phyloP scores from a whole-genome alignment of 2,888 invertebrate species.

The Scaptomyza cyrtandrae region DNA sequence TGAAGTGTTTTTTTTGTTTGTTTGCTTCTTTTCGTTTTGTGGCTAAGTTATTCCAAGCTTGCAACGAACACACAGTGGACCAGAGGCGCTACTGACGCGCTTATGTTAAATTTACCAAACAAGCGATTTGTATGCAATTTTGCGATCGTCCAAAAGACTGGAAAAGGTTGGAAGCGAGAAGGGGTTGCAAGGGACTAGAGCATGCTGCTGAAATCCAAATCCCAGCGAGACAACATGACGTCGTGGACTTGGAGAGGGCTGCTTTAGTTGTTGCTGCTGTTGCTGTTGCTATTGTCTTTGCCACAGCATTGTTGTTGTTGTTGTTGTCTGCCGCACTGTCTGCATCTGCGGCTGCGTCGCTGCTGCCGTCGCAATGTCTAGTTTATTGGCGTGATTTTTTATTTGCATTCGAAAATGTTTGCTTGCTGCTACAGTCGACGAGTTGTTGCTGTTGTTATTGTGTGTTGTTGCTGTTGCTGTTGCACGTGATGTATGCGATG shows the following conservation, averaged over 20 bases:
- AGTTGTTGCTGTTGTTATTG: slow-evolving; percentile 24
- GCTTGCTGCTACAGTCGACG: slow-evolving; percentile 28
- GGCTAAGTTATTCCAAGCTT: slow-evolving; percentile 73
- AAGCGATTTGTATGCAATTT: slow-evolving; percentile 82
- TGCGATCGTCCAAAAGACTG: slow-evolving; percentile 37
- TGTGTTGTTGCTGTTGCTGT: slow-evolving; percentile 32
- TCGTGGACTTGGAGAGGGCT: slow-evolving; percentile 61
- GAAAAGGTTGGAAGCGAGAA: neutral
- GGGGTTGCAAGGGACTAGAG: neutral
- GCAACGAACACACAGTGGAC: slow-evolving; percentile 59
- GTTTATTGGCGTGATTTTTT: slow-evolving; percentile 83
- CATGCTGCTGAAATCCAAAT: slow-evolving; percentile 68
- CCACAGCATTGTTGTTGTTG: slow-evolving; percentile 18
- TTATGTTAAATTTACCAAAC: slow-evolving; percentile 81
- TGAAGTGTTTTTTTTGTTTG: slow-evolving; percentile 7
- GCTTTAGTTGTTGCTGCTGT: slow-evolving; percentile 19
- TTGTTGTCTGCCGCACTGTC: slow-evolving; percentile 39
- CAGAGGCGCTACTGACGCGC: slow-evolving; percentile 79
- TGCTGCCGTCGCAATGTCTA: slow-evolving; percentile 79
- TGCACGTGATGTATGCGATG: slow-evolving; percentile 77
- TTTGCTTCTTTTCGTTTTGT: slow-evolving; percentile 28
- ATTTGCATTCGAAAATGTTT: slow-evolving; percentile 80
- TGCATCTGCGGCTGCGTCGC: slow-evolving; percentile 31
- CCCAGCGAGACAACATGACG: slow-evolving; percentile 83
- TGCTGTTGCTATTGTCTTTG: slow-evolving; percentile 56